Evolutionary conservation across 1,140 invertebrate species (phyloP), one percentile per base, ranked within the genome.

Genomic region (Drosophila orena): DNA sequence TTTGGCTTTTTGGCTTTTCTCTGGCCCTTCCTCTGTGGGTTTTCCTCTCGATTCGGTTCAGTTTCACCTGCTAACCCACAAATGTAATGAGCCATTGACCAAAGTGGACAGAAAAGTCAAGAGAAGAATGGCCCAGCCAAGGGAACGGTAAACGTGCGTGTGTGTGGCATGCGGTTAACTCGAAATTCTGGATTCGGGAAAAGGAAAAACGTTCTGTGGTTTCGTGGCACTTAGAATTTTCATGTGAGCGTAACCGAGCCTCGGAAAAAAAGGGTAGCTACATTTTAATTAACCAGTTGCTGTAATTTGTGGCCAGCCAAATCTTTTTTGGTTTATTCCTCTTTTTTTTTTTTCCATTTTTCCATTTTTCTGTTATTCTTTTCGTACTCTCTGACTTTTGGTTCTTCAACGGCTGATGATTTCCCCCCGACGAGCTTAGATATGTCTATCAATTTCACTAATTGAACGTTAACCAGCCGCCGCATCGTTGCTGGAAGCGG

Each of bases 391-490:
- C 56, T 43, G 43, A 60, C 35, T 73, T 62, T 59, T 71, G 54
- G 58, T 56, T 68, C 71, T 52, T 64, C 72, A 42, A 34, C 52
- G 61, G 59, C 47, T 52, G 75, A 79, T 79, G 80, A 49, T 71
- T 60, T 70, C 70, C 46, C 80, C 24, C 30, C 7, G 17, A 37
- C 42, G 54, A 44, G 38, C 15, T 77, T 73, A 88, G 76, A 89
- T 88, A 83, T 84, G 84, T 88, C 83, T 88, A 88, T 88, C 83
- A 89, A 88, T 89, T 89, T 89, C 76, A 89, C 76, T 88, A 88
- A 88, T 88, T 88, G 84, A 84, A 88, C 84, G 84, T 89, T 88
- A 88, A 88, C 84, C 89, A 88, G 84, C 70, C 43, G 56, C 61
- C 60, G 55, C 59, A 38, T 70, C 70, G 57, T 44, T 42, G 76